A percentile compares a stretch with the other conserved stretches of the same genome.
Conservation (phyloP, 2,113 vertebrate species). For the Mirza zaza region DNA sequence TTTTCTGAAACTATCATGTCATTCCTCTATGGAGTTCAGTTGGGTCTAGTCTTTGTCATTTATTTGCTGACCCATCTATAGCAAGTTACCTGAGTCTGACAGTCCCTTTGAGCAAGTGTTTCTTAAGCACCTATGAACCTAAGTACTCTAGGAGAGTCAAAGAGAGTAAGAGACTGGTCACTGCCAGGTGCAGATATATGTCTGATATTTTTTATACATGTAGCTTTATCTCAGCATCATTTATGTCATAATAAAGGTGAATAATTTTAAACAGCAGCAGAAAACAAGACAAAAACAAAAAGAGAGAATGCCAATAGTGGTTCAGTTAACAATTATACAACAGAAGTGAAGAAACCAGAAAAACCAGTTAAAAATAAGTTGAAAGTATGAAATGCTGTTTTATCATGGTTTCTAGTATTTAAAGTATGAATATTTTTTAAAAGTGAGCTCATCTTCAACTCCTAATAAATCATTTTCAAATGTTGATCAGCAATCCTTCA, state of each 20-base stretch:
- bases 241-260: neutral
- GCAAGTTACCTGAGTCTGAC: neutral
- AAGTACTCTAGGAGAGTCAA: neutral
- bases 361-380: neutral
- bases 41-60: neutral
- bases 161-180: neutral
- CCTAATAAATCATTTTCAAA: constrained; percentile 60
- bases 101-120: neutral
- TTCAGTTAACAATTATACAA: neutral
- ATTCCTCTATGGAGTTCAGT: neutral
- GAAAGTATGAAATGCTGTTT: neutral
- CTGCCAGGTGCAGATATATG: neutral
- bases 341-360: neutral
- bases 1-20: neutral
- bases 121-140: neutral
- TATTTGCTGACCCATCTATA: neutral
- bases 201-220: neutral
- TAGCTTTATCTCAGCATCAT: neutral
- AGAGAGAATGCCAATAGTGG: neutral
- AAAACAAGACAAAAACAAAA: neutral
- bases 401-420: neutral
- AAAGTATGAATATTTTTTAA: constrained; percentile 45
- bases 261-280: neutral
- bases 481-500: constrained; percentile 27
- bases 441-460: constrained; percentile 58